phyloP scores from a whole-genome alignment of 2,113 vertebrate genomes.

The Tricholaema leucomelas region DNA sequence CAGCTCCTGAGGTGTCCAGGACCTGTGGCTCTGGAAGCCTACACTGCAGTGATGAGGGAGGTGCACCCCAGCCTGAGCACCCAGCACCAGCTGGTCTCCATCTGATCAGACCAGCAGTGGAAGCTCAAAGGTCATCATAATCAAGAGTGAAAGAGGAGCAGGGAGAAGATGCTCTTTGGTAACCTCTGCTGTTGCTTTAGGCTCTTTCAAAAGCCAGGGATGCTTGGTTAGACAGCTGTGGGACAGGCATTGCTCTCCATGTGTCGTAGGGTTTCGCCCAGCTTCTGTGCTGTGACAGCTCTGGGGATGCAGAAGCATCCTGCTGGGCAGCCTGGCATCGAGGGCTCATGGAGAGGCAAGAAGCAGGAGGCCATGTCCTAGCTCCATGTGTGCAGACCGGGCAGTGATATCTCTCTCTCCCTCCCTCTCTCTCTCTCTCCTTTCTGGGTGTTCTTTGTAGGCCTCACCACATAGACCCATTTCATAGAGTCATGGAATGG shows the following conservation, averaged over 20 bases:
- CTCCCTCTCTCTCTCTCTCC: too few relatives aligned
- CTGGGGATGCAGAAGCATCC: neutral
- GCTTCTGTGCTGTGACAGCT: too few relatives aligned
- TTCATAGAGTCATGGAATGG: neutral
- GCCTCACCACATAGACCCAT: accelerated
- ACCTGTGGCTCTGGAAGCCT: neutral
- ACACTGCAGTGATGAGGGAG: too few relatives aligned
- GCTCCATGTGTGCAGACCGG: neutral
- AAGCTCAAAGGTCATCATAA: accelerated
- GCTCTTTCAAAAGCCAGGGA: neutral
- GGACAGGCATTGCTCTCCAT: too few relatives aligned
- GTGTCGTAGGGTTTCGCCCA: accelerated
- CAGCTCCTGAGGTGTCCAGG: neutral
- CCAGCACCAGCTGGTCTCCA: neutral
- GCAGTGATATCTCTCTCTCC: neutral
- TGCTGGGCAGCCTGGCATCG: neutral
- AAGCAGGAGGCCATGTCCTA: neutral
- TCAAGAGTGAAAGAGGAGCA: neutral
- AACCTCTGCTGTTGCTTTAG: accelerated
- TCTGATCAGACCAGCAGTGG: neutral
- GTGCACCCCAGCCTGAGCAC: neutral
- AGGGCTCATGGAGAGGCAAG: neutral
- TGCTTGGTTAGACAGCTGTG: neutral
- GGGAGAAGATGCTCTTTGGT: neutral
- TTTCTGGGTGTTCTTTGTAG: neutral